Base-by-base conservation (phyloP, 1,140 invertebrate genomes). In the Eumaeus atala region DNA sequence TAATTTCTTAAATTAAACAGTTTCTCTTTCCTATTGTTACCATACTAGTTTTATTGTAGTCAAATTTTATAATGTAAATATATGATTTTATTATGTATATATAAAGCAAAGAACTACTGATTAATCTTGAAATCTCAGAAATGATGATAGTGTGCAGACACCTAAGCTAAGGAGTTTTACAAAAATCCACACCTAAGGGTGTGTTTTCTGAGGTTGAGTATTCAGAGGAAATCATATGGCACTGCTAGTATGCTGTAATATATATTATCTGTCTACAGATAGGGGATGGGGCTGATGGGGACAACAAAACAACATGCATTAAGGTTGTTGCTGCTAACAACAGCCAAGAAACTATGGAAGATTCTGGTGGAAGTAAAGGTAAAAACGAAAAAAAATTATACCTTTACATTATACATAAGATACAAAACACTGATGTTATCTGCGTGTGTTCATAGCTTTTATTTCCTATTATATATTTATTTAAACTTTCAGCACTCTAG, bases 391-490 rank as follows among this genome's bases (percentile, higher is more conserved):
- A n/a, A 14, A 28, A 48, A 51, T 44, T 50, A 37, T 50, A 44
- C 35, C 48, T 35, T 40, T 38, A 18, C 4, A n/a, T 54, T 44
- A 21, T 34, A 35, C 47, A 47, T 40, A 40, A 10, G 33, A 47
- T 9, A 36, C 12, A n/a, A n/a, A n/a, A n/a, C n/a, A n/a, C 11
- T 42, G 16, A 52, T 59, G 59, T 44, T 11, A 52, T 52, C 34
- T 72, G 68, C 64, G 74, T 81, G 69, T 78, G 77, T 81, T 81
- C 77, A 81, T 81, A 75, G 77, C 77, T 78, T 72, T 66, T 69
- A 28, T 28, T 28, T 28, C 6, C 21, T 28, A 28, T 28, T 28
- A 28, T 28, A 28, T 28, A 28, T 37, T 37, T 37, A 37, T 37
- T 7, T 37, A 11, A 38, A 38, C 37, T 38, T n/a, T 12, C n/a